Evolutionary conservation across 2,113 vertebrate genomes (phyloP), one percentile per base, ranked within the genome.

Genomic region (Serinus canaria): DNA sequence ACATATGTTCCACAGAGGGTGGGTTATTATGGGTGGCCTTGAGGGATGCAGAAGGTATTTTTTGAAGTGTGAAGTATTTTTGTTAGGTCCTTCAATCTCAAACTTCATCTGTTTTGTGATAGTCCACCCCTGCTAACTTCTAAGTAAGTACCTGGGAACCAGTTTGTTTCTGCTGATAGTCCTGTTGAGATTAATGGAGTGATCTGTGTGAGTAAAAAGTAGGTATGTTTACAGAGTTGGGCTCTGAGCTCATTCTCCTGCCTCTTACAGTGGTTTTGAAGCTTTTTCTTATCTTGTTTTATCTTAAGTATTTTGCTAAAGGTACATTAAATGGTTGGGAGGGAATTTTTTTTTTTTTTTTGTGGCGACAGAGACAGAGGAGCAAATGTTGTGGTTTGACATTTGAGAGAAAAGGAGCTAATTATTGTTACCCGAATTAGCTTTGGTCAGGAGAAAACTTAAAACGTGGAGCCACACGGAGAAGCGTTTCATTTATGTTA

Each of bases 301-400:
- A 86, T 90, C 83, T 77, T 41, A 77, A 88, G 28, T 27, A 52
- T 73, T 88, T 92, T 90, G 50, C 94, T 88, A 66, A 86, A 82
- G 31, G n/a, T 75, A 56, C 53, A 41, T 37, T 3, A 11, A 82
- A 41, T 49, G 7, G 6, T 79, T 83, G 47, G 30, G 55, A 90
- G 25, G 25, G 31, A 0, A n/a, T 31, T 52, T 22, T 56, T 24
- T 35, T 55, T 28, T 90, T n/a, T 83, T 53, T 68, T 83, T 46
- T 3, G 3, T 94, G 88, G 93, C 87, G 88, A 95, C 66, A 90
- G 88, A 95, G 89, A 73, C 89, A 93, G 76, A 92, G 95, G 89
- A 96, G 95, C 92, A 97, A 97, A 98, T 94, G 94, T 80, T 92
- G 85, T 0, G 84, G 97, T 83, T 96, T 98, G 97, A 97, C 97